Evolutionary conservation across 2,888 invertebrate genomes (phyloP).

Genomic region (Boloria euphrosyne): DNA sequence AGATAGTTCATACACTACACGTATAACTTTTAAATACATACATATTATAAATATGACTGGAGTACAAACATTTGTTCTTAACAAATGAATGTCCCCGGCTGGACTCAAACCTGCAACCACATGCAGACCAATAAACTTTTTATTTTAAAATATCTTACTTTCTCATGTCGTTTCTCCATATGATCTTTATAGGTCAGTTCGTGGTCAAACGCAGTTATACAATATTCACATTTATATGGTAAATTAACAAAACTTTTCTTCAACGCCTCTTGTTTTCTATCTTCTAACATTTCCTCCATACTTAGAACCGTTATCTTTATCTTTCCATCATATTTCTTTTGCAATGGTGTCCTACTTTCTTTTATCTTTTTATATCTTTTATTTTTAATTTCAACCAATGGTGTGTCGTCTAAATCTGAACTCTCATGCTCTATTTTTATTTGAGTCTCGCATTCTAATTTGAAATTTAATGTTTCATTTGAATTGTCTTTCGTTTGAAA

Average conservation of each 20-base stretch:
- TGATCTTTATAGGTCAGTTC: conserved; percentile 59
- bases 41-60: no score
- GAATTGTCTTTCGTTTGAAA: conserved; percentile 14
- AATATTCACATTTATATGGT: conserved; percentile 62
- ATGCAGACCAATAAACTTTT: neutral
- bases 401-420: conserved; percentile 51
- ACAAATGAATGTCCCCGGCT: no score
- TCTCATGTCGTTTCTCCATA: conserved; percentile 55
- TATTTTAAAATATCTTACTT: conserved; percentile 47
- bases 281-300: conserved; percentile 53
- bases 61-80: no score
- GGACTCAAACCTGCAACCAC: no score
- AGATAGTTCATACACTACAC: neutral
- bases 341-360: conserved; percentile 13
- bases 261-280: conserved; percentile 51
- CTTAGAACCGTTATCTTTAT: conserved; percentile 52
- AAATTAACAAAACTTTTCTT: conserved; percentile 57
- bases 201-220: conserved; percentile 65
- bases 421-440: conserved; percentile 52
- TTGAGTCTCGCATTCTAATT: conserved; percentile 43
- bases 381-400: conserved; percentile 47
- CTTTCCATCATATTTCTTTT: conserved; percentile 53
- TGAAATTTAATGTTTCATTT: neutral
- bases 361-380: conserved; percentile 21
- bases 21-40: conserved; percentile 6